Conservation (phyloP, 2,888 invertebrate genomes). For the Thymelicus lineola region DNA sequence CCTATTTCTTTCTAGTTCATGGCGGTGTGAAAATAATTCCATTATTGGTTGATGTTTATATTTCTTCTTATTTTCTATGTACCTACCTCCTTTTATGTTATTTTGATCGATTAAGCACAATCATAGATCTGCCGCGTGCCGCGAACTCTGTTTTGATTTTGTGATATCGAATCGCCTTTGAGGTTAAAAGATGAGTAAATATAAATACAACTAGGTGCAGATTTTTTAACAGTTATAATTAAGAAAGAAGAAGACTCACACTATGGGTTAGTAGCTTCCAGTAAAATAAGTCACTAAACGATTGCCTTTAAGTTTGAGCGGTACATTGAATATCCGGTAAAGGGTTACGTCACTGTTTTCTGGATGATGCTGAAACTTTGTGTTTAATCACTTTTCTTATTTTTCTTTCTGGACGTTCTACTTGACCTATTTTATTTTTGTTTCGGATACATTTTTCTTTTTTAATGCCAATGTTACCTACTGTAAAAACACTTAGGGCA, state of each 20-base stretch:
- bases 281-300: constrained; percentile 37
- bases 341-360: constrained; percentile 39
- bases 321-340: constrained; percentile 41
- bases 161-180: too few species aligned
- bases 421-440: constrained; percentile 26
- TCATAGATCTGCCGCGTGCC: too few species aligned
- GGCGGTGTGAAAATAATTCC: not conserved
- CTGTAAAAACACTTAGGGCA: too few species aligned
- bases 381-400: constrained; percentile 34
- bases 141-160: too few species aligned
- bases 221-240: too few species aligned
- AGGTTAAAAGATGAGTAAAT: too few species aligned
- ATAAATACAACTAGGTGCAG: too few species aligned
- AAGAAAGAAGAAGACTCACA: not conserved
- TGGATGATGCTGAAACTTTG: constrained; percentile 35
- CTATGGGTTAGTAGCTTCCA: not conserved
- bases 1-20: not conserved
- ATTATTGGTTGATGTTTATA: too few species aligned
- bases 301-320: constrained; percentile 41
- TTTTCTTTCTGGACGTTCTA: constrained; percentile 21
- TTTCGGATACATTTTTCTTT: not conserved
- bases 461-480: not conserved
- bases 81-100: too few species aligned
- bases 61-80: too few species aligned
- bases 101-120: not conserved